Evolutionary conservation across 1,140 invertebrate genomes (phyloP), one percentile per base, ranked within the genome.

Genomic region (Drosophila insularis): DNA sequence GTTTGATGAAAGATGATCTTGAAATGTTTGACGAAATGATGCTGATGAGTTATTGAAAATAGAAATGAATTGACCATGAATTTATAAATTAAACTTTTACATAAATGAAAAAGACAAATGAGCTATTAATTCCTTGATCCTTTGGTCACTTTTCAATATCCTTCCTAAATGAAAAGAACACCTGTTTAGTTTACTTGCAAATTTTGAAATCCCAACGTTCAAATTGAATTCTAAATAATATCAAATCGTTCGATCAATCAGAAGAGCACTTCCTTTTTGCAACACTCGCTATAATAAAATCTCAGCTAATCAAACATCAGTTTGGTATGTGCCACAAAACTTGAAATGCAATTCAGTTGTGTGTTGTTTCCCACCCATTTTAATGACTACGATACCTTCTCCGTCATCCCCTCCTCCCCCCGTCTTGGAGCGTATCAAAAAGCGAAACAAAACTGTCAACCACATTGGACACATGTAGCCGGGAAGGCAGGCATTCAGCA

Each of bases 381-480:
- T 75, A 78, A 74, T 78, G 75, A 78, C 74, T 58, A 58, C 43
- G 43, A 50, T 50, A 50, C 43, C 43, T 50, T 50, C 43, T 19
- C 17, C 43, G 11, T 13, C 43, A 19, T 19, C 43, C 2, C 11
- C 10, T 37, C 43, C 17, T 1, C 8, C 7, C 17, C 43, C 14
- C 43, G 4, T 50, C 8, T 19, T 50, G 17, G 43, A 61, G 64
- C 69, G 64, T 74, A 68, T 64, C 68, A 66, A 66, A 71, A 74
- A 72, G 65, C 79, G 80, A 82, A 87, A 79, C 79, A 77, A 82
- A 87, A 87, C 82, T 87, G 82, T 87, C 82, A 87, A 79, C 67
- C 64, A 61, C 46, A 67, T 54, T 72, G 79, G 82, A 87, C 82
- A 87, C 82, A 82, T 82, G 82, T 87, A 80, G 82, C 82, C 17